These are phyloP conservation scores for Zoanthus sociatus DNA, from an alignment of 92 coral and sea anemone genomes.

Conservation along the genomic window DNA sequence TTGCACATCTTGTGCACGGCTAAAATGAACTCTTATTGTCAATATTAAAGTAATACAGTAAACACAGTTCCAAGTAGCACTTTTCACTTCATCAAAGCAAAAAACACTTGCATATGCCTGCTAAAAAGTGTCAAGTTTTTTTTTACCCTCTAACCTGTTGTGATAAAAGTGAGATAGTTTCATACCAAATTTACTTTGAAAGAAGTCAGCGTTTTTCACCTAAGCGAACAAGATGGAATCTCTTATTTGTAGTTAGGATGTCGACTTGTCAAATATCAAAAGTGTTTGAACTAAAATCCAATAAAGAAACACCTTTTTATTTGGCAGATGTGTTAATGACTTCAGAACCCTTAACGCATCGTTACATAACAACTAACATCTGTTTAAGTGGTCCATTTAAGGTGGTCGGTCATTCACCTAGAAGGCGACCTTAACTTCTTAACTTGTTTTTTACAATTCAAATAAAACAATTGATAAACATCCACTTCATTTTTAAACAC, in stretches of 20 bases:
- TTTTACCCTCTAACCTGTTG: neutral
- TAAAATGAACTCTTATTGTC: no score
- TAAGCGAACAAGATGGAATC: neutral
- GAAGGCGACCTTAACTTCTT: neutral
- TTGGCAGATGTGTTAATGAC: neutral
- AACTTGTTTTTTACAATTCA: neutral
- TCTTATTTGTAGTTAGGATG: neutral
- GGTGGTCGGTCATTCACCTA: no score
- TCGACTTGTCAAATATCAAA: neutral
- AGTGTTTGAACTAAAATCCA: neutral
- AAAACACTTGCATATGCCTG: no score
- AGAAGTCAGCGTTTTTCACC: neutral
- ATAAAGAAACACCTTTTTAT: neutral
- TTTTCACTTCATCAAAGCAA: no score
- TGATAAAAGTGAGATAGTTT: neutral
- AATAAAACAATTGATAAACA: neutral
- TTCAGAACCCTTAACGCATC: neutral
- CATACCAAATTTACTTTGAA: neutral
- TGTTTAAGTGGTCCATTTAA: slow-evolving; percentile 1
- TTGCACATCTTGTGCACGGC: no score
- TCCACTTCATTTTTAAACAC: neutral
- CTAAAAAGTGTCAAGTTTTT: no score
- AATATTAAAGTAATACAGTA: no score
- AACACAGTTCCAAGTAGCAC: no score
- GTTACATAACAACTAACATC: neutral